Evolutionary conservation across 1,140 invertebrate genomes (phyloP), one percentile per base, ranked within the genome.

Genomic region (Callitettix versicolor): DNA sequence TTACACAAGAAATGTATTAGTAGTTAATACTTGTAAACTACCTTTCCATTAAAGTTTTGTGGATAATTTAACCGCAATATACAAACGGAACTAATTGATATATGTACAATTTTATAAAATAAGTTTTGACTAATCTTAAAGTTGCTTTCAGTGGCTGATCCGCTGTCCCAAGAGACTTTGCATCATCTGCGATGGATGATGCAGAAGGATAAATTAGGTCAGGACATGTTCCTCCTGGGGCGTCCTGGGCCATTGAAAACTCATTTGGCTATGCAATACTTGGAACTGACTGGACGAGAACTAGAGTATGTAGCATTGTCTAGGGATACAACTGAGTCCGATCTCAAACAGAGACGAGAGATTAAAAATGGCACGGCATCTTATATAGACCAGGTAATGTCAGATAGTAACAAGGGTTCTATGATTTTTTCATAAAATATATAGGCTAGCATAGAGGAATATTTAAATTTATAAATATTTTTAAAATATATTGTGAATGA

Each of bases 201-300:
- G 68, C 91, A 95, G 67, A 95, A 96, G 68, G 91, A 98, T 72
- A 65, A 81, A 18, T 71, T 98, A 1, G 84, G 85, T 1, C 95
- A 98, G 72, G 95, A 98, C 69, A 90, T 98, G 68, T 98, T 98
- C 70, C 71, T 98, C 14, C 81, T 97, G 58, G 95, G 95, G 2
- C 78, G 82, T 30, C 94, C 95, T 49, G 94, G 94, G 0, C 82
- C 85, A 1, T 74, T 79, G 53, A 77, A 87, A 67, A 71, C 89
- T 34, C 76, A 84, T 63, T 68, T 97, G 43, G 90, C 89, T 4
- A 77, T 96, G 69, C 82, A 91, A 62, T 97, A 87, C 70, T 73
- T 88, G 58, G 89, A 98, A 70, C 65, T 98, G 21, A 92, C 89
- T 0, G 80, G 87, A 53, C 74, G 88, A 50, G 94, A 98, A 75